phyloP scores from a whole-genome alignment of 1,140 invertebrate species.

The Littorina saxatilis region DNA sequence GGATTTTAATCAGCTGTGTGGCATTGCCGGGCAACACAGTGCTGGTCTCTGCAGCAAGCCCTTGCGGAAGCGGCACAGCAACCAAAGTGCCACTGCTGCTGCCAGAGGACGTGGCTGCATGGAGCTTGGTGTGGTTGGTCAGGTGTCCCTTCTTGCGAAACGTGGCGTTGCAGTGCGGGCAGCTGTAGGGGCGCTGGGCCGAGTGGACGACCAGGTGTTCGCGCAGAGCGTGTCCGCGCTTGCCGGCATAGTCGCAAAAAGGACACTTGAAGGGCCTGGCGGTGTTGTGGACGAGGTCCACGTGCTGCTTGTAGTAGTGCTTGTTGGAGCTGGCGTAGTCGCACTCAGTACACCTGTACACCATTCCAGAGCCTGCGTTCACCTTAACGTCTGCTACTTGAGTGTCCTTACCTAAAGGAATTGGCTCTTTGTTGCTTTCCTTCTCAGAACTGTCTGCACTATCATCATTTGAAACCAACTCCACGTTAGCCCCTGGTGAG shows the following conservation, averaged over 20 bases:
- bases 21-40: too few species aligned
- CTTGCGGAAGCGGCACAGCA: too few species aligned
- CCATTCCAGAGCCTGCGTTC: constrained; percentile 3
- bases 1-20: too few species aligned
- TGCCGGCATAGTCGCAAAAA: constrained; percentile 74
- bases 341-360: constrained; percentile 60
- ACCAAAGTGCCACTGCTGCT: too few species aligned
- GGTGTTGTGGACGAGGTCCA: constrained; percentile 71
- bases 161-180: constrained; percentile 72
- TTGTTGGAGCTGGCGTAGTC: constrained; percentile 73
- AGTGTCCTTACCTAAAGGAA: too few species aligned
- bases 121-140: constrained; percentile 73
- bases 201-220: constrained; percentile 74
- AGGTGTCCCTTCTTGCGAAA: constrained; percentile 75
- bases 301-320: constrained; percentile 73
- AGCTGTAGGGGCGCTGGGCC: constrained; percentile 70
- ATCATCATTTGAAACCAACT: neutral
- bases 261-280: constrained; percentile 73
- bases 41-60: too few species aligned
- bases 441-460: neutral
- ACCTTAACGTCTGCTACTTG: too few species aligned
- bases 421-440: neutral
- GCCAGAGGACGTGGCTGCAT: constrained; percentile 51
- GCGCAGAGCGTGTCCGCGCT: constrained; percentile 71
- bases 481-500: constrained; percentile 14